Evolutionary conservation across 2,113 vertebrate genomes (phyloP), one percentile per base, ranked within the genome.

Genomic region (Pogona vitticeps): DNA sequence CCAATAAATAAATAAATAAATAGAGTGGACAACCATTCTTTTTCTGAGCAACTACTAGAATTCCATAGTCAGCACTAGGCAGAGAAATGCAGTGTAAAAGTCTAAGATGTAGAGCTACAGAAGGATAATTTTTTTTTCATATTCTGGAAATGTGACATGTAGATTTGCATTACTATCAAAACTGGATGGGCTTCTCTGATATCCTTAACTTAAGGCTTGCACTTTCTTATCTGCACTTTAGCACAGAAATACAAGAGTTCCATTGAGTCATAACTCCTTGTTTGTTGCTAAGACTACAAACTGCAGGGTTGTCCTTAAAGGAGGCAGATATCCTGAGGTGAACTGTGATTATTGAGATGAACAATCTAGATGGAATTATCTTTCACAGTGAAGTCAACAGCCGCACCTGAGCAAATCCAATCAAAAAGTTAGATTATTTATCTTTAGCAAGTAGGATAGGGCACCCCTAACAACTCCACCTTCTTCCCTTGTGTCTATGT

Each of bases 401-500:
- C 38, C 63, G 56, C 42, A 73, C 68, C 76, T 38, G 82, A 87
- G 65, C 79, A 86, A 80, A 58, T 38, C 17, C 15, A 72, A 88
- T 78, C 67, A 84, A 84, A 84, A 79, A 80, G 79, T 61, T 72
- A 63, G 70, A 71, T 38, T 79, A 42, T 80, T 84, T 88, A 65
- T 78, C 76, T 84, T 84, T 52, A 31, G 78, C 38, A 81, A 86
- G 58, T 21, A 75, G 80, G n/a, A 21, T 38, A 10, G 21, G 33
- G 40, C 31, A 46, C 40, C 52, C 56, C 31, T 80, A 80, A 59
- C 28, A 42, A n/a, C 67, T 46, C 20, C 36, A 52, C 59, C 14
- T 31, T 21, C n/a, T 76, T 61, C 36, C 21, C 82, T 31, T 56
- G 76, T 63, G 82, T 38, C 82, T 84, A 8, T 71, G 67, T 79